Conservation (phyloP, 2,797 vertebrate species). For the Lates japonicus region DNA sequence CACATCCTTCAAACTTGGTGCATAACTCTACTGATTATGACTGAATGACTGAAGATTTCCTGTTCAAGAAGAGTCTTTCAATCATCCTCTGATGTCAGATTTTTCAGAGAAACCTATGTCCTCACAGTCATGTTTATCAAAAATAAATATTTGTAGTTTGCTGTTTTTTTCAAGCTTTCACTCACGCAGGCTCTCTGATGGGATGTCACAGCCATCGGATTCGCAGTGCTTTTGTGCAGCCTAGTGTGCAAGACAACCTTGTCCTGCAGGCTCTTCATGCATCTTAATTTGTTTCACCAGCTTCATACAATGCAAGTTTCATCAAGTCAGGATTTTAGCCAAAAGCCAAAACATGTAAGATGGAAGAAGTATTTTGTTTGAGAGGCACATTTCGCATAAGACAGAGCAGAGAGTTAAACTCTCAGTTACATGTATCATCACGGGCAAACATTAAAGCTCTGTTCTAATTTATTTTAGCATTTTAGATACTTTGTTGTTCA, state of each 20-base stretch:
- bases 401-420: background rate
- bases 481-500: background rate
- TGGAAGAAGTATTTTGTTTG: background rate
- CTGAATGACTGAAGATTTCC: background rate
- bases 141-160: background rate
- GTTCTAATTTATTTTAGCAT: background rate
- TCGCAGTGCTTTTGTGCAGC: conserved; percentile 40
- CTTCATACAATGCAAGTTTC: too few species aligned
- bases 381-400: background rate
- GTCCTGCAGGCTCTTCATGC: background rate
- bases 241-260: conserved; percentile 37
- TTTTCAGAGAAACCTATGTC: background rate
- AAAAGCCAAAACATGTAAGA: background rate
- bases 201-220: background rate
- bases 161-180: background rate
- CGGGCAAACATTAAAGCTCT: background rate
- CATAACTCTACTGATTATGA: background rate
- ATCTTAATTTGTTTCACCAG: background rate
- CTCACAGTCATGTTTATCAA: background rate
- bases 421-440: background rate
- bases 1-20: background rate
- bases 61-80: background rate
- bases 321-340: background rate
- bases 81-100: background rate
- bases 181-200: background rate